Evolutionary conservation across 2,797 vertebrate species (phyloP).

Genomic region (Sternotherus odoratus): DNA sequence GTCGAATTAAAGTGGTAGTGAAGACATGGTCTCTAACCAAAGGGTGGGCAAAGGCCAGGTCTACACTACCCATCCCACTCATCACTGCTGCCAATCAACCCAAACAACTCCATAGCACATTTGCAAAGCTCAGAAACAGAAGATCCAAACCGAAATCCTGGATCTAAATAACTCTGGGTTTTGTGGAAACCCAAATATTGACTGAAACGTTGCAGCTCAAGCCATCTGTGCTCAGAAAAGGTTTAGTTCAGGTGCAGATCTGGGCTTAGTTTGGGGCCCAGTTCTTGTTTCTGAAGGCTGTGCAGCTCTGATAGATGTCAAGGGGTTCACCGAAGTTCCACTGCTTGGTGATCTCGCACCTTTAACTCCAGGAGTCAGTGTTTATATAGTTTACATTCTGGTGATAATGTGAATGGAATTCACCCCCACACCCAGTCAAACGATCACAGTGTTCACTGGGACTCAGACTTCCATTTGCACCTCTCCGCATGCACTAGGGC

Average conservation of each 20-base stretch:
- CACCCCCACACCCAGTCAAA: no score
- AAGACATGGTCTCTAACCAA: no score
- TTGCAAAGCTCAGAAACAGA: not conserved
- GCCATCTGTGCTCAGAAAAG: not conserved
- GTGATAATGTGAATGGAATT: not conserved
- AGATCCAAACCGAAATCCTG: not conserved
- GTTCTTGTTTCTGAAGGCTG: not conserved
- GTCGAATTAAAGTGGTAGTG: no score
- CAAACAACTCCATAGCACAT: not conserved
- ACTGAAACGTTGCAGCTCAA: not conserved
- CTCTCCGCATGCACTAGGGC: not conserved
- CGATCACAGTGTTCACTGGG: not conserved
- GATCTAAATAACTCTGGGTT: not conserved
- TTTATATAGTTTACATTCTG: not conserved
- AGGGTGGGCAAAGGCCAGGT: no score
- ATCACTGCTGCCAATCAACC: not conserved
- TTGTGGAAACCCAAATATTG: not conserved
- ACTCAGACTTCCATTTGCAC: not conserved
- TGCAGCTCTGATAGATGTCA: not conserved
- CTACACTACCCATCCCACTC: not conserved
- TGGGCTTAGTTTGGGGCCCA: not conserved
- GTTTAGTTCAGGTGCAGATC: not conserved
- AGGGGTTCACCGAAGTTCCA: not conserved
- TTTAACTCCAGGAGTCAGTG: not conserved
- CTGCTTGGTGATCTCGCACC: not conserved